Conservation (phyloP, 2,888 invertebrate genomes). For the Idaea aversata region DNA sequence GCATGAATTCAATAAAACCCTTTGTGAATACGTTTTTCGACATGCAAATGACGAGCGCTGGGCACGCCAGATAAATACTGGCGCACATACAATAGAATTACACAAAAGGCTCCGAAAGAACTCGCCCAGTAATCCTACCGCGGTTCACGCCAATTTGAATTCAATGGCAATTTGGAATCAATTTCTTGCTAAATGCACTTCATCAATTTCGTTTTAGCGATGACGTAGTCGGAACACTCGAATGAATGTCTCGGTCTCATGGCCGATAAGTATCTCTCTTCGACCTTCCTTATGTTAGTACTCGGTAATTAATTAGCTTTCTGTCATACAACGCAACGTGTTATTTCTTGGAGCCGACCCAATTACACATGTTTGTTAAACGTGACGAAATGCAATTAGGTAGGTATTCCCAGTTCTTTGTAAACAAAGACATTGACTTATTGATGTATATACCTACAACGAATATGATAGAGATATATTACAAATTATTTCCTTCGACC, state of each 20-base stretch:
- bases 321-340: conserved; percentile 22
- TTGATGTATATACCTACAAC: neutral
- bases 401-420: conserved; percentile 2
- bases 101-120: conserved; percentile 23
- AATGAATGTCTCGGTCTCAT: conserved; percentile 23
- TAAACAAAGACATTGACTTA: conserved; percentile 3
- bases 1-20: conserved; percentile 66
- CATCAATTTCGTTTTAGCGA: conserved; percentile 18
- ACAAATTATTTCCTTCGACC: neutral
- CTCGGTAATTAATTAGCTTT: conserved; percentile 34
- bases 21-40: conserved; percentile 48
- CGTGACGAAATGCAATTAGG: conserved; percentile 19
- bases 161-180: conserved; percentile 37
- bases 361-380: conserved; percentile 26
- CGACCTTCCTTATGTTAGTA: conserved; percentile 13
- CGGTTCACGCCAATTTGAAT: conserved; percentile 25
- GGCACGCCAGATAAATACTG: conserved; percentile 40
- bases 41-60: conserved; percentile 47
- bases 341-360: conserved; percentile 26
- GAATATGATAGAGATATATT: neutral
- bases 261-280: conserved; percentile 12
- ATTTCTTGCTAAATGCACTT: conserved; percentile 38
- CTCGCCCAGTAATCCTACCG: conserved; percentile 16
- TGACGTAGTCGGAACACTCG: conserved; percentile 17
- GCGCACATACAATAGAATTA: conserved; percentile 18